These are phyloP conservation scores for Sinopyrophorus schimmeli DNA, from an alignment of 2,888 invertebrate species.

Conservation along the genomic window DNA sequence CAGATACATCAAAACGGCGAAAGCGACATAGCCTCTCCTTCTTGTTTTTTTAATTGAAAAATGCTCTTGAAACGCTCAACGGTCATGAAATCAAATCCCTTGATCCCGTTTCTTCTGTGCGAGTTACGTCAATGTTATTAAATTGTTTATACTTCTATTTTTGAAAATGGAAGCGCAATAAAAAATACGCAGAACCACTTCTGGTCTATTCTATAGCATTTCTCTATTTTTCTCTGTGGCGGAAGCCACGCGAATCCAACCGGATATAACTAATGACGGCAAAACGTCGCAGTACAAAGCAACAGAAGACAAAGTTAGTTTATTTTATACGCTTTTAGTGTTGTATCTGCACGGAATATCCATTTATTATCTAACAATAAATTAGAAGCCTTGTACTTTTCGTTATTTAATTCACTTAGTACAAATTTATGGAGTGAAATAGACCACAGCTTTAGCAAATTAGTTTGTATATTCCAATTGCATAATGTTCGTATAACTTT, in stretches of 20 bases:
- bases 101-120: no score
- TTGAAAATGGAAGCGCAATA: no score
- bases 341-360: constrained; percentile 39
- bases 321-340: constrained; percentile 45
- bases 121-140: no score
- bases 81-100: no score
- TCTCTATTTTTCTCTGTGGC: constrained; percentile 38
- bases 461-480: constrained; percentile 1
- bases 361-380: constrained; percentile 40
- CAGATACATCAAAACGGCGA: no score
- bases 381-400: constrained; percentile 33
- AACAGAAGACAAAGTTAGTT: constrained; percentile 43
- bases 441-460: constrained; percentile 11
- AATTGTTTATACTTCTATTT: no score
- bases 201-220: constrained; percentile 37
- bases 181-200: no score
- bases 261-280: constrained; percentile 50
- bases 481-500: not conserved
- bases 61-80: no score
- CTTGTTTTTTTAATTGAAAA: no score
- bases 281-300: constrained; percentile 46
- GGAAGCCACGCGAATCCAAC: constrained; percentile 46
- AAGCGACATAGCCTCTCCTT: no score
- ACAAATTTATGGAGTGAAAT: constrained; percentile 15
- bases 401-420: constrained; percentile 26